A percentile compares a stretch with the other conserved stretches of the same genome.
phyloP scores from a whole-genome alignment of 2,113 vertebrate species.

The Apteryx owenii region DNA sequence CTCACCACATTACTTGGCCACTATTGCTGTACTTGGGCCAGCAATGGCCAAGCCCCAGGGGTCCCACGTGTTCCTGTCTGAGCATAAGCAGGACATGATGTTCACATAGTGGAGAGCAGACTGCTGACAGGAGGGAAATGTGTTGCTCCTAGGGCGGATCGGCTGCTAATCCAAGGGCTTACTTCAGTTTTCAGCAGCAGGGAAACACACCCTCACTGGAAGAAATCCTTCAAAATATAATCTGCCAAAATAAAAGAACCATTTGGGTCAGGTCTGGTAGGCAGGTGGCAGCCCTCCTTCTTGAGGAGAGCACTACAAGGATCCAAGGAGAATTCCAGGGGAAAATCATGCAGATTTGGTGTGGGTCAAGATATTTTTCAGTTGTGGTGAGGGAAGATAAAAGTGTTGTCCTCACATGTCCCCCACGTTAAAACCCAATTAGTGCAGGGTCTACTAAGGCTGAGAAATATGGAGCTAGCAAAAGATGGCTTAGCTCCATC shows the following conservation, averaged over 20 bases:
- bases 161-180: neutral
- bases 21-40: neutral
- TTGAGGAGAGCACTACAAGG: neutral
- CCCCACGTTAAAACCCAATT: neutral
- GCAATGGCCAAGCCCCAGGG: neutral
- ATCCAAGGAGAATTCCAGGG: neutral
- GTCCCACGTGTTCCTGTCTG: neutral
- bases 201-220: neutral
- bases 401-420: neutral
- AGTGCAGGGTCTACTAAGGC: neutral
- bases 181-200: neutral
- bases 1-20: neutral
- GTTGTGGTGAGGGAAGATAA: neutral
- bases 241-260: neutral
- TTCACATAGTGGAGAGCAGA: neutral
- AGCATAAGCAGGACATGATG: neutral
- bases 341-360: neutral
- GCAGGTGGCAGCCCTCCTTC: neutral
- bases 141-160: neutral
- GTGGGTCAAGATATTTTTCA: neutral
- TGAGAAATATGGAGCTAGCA: neutral
- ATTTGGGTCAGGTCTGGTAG: neutral
- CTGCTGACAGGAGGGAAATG: neutral
- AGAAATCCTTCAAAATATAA: neutral
- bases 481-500: neutral